phyloP scores from a whole-genome alignment of 2,888 invertebrate species.

The Hyles lineata region DNA sequence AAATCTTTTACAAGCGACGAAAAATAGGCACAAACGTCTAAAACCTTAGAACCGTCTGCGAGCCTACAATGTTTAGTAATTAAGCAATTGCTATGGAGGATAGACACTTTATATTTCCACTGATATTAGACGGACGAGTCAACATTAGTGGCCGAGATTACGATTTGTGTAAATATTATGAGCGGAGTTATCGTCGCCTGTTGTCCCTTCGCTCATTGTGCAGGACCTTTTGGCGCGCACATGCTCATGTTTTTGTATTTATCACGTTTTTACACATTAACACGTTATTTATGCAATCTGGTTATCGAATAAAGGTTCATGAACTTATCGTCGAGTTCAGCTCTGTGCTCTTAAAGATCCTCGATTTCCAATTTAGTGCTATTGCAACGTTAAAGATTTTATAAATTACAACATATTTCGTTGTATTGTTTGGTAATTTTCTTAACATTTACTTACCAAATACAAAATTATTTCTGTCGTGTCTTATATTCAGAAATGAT shows the following conservation, averaged over 20 bases:
- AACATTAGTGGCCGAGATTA: slow-evolving; percentile 52
- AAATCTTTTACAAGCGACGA: slow-evolving; percentile 69
- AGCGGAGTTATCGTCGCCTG: slow-evolving; percentile 27
- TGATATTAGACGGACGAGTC: slow-evolving; percentile 45
- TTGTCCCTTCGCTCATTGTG: slow-evolving; percentile 29
- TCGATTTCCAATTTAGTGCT: slow-evolving; percentile 6
- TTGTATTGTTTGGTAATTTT: not conserved
- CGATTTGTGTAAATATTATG: slow-evolving; percentile 36
- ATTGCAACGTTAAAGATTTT: not conserved
- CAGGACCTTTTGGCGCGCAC: slow-evolving; percentile 19
- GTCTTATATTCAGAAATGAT: not conserved
- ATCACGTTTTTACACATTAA: slow-evolving; percentile 1
- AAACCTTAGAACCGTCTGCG: slow-evolving; percentile 16
- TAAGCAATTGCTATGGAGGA: not conserved
- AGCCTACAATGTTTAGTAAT: slow-evolving; percentile 10
- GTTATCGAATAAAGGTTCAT: slow-evolving; percentile 15
- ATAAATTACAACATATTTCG: not conserved
- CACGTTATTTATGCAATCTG: slow-evolving; percentile 16
- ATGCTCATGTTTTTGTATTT: slow-evolving; percentile 27
- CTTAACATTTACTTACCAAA: not conserved
- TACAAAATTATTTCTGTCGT: not conserved
- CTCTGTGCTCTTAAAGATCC: not conserved
- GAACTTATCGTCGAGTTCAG: slow-evolving; percentile 16
- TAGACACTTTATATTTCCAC: slow-evolving; percentile 43
- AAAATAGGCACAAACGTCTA: slow-evolving; percentile 38